Percentiles rank a stretch among this genome's conserved stretches.
These are phyloP conservation scores for Odontothrips loti DNA, from an alignment of 2,888 invertebrate species.

Conservation along the genomic window DNA sequence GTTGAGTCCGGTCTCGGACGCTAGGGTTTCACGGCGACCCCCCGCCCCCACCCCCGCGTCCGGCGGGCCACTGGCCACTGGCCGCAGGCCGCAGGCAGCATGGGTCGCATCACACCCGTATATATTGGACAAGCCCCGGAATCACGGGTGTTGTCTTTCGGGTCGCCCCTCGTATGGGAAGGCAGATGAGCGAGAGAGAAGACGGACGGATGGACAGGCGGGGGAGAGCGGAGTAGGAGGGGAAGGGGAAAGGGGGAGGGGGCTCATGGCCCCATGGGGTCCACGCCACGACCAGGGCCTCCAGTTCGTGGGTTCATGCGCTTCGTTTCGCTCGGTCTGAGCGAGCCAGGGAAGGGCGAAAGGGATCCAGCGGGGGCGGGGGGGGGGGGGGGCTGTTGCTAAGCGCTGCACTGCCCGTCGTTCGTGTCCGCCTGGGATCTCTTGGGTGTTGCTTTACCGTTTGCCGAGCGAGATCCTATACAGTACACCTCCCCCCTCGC, in stretches of 20 bases:
- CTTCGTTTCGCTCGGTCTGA: neutral
- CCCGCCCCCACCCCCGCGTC: too few species aligned
- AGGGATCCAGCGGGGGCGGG: too few species aligned
- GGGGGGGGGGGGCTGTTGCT: too few species aligned
- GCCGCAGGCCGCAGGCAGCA: too few species aligned
- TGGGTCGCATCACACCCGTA: too few species aligned
- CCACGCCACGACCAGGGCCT: neutral
- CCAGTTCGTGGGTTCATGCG: neutral
- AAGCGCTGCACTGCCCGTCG: too few species aligned
- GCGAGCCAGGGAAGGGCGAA: too few species aligned
- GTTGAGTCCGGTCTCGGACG: too few species aligned
- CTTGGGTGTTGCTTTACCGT: neutral
- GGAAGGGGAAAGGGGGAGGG: neutral
- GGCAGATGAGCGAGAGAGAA: neutral
- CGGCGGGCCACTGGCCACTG: too few species aligned
- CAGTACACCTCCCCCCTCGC: neutral
- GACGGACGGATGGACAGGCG: neutral
- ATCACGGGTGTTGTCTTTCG: conserved; percentile 24
- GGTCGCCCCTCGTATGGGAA: neutral
- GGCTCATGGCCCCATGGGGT: neutral
- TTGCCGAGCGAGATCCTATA: neutral
- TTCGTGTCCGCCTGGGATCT: neutral
- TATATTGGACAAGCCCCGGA: neutral
- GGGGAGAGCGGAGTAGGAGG: too few species aligned
- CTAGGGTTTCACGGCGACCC: too few species aligned